phyloP scores from a whole-genome alignment of 1,140 invertebrate genomes.

The Brachionus angularis region DNA sequence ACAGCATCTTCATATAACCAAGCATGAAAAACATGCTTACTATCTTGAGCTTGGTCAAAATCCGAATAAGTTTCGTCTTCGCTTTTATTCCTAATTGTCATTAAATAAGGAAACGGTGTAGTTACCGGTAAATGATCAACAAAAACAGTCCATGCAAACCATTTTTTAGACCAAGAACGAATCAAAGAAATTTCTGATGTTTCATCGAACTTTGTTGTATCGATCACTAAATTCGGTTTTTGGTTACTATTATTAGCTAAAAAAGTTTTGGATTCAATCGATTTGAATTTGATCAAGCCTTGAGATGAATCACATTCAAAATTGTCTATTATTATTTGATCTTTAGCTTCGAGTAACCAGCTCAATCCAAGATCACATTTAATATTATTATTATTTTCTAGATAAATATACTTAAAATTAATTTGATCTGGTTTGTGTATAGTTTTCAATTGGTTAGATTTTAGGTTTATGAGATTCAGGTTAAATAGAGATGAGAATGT shows the following conservation, averaged over 20 bases:
- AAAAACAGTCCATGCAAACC: constrained; percentile 41
- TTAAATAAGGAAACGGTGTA: constrained; percentile 31
- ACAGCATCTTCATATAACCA: constrained; percentile 15
- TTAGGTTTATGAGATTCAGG: not conserved
- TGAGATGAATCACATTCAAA: constrained; percentile 35
- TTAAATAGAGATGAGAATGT: constrained; percentile 22
- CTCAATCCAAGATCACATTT: not conserved
- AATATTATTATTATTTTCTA: not conserved
- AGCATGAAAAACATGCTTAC: constrained; percentile 31
- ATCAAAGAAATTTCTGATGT: constrained; percentile 15
- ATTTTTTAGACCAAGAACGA: constrained; percentile 2
- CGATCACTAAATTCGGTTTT: not conserved
- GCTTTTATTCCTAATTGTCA: constrained; percentile 17
- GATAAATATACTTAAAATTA: not conserved
- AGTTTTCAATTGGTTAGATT: constrained; percentile 1
- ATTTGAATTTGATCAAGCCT: not conserved
- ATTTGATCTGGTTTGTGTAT: too few relatives aligned
- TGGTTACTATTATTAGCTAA: not conserved
- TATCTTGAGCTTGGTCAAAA: not conserved
- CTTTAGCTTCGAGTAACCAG: not conserved
- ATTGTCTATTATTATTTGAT: not conserved
- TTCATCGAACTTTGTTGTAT: constrained; percentile 7
- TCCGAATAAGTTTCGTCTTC: too few relatives aligned
- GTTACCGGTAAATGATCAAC: constrained; percentile 11
- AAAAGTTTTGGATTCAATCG: not conserved